Evolutionary conservation across 2,888 invertebrate species (phyloP), one percentile per base, ranked within the genome.

Genomic region (Drosophila seclusa): DNA sequence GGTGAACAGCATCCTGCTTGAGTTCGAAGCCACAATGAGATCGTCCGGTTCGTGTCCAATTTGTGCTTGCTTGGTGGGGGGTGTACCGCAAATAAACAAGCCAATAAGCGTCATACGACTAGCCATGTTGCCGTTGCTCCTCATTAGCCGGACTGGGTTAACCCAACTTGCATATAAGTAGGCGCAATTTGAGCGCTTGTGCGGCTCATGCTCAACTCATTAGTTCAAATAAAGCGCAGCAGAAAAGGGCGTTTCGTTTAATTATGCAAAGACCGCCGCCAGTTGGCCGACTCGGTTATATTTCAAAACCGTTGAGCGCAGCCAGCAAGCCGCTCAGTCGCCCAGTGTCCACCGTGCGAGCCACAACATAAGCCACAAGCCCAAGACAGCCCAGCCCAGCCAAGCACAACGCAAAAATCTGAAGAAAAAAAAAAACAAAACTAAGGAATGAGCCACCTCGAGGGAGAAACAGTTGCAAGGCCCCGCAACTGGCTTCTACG

Each of bases 191-290:
- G 50, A 24, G 32, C 53, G 21, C 34, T 50, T 32, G 29, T 55
- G n/a, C 27, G n/a, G 40, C 58, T 31, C 24, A 24, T 34, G 31
- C 65, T 54, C 61, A 49, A 40, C 87, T 82, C 90, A 78, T 90
- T 87, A 88, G 75, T 79, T 88, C 81, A 90, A 90, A 86, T 88
- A 90, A 73, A 75, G 42, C 61, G 65, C 36, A 38, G n/a, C 45
- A 24, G 32, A 63, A 65, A 62, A 36, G 50, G 68, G 59, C 55
- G 63, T 58, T 80, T 60, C 63, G 68, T 82, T 89, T 85, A 82
- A 89, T 89, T 89, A 85, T 82, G 83, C 83, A 71, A 73, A 76
- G 62, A 57, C 68, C 70, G 68, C 60, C 58, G 73, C 50, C 74
- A 60, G 57, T 32, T 65, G 60, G 65, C 63, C 65, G 55, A 29